Evolutionary conservation across 2,888 invertebrate genomes (phyloP).

Genomic region (Xylota sylvarum): DNA sequence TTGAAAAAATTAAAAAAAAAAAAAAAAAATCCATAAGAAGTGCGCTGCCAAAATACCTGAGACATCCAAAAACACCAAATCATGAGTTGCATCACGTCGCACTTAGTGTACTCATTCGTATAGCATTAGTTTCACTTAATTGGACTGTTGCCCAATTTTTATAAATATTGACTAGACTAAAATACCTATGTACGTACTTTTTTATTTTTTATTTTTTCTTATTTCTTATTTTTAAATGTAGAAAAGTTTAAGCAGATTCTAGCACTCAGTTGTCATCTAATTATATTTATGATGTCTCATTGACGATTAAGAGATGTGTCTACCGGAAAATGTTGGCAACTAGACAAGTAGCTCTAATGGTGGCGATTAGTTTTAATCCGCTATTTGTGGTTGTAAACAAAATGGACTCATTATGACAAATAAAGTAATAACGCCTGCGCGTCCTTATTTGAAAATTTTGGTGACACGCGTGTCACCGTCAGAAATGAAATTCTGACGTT

Average conservation of each 20-base stretch:
- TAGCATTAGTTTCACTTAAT: slow-evolving; percentile 19
- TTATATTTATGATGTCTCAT: slow-evolving; percentile 26
- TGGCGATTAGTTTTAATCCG: background rate
- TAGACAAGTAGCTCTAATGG: background rate
- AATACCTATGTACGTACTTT: no score
- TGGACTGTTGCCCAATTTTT: slow-evolving; percentile 24
- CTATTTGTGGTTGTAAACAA: background rate
- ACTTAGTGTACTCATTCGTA: slow-evolving; percentile 7
- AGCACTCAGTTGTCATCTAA: background rate
- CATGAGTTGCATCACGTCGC: slow-evolving; percentile 16
- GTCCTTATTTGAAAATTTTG: background rate
- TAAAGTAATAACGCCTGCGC: background rate
- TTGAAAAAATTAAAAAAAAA: background rate
- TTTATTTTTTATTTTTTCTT: background rate
- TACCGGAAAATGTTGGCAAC: slow-evolving; percentile 27
- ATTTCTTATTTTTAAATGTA: background rate
- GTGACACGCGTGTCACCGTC: no score
- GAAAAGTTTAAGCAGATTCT: slow-evolving; percentile 22
- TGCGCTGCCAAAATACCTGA: slow-evolving; percentile 30
- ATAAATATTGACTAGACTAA: slow-evolving; percentile 4
- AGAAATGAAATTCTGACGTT: no score
- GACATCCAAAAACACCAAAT: slow-evolving; percentile 3
- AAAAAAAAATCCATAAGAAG: background rate
- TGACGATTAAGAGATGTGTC: slow-evolving; percentile 17
- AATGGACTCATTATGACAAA: background rate